phyloP scores from a whole-genome alignment of 2,888 invertebrate species.

The Endomychus coccineus region DNA sequence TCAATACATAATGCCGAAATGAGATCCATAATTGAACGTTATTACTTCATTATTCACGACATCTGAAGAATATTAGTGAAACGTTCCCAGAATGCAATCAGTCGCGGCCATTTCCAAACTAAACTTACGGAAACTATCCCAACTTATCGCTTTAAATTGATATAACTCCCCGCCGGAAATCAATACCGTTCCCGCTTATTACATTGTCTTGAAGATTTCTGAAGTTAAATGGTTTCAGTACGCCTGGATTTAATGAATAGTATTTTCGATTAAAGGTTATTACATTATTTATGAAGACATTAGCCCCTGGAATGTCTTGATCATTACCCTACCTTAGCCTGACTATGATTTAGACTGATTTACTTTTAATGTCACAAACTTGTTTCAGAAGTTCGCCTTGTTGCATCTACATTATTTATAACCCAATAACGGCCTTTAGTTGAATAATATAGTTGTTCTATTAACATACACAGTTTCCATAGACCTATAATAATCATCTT shows the following conservation, averaged over 20 bases:
- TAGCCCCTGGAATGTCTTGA: conserved; percentile 25
- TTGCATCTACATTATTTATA: conserved; percentile 25
- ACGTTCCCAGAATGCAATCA: too few relatives aligned
- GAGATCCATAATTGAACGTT: too few relatives aligned
- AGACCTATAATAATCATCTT: conserved; percentile 21
- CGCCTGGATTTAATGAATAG: conserved; percentile 33
- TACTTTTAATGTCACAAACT: conserved; percentile 27
- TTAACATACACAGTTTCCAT: conserved; percentile 22
- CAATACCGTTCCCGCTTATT: too few relatives aligned
- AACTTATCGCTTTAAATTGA: too few relatives aligned
- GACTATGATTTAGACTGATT: conserved; percentile 21
- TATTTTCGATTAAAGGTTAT: conserved; percentile 29
- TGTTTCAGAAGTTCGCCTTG: conserved; percentile 24
- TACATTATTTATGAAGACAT: conserved; percentile 34
- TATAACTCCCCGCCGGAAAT: too few relatives aligned
- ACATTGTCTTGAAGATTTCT: too few relatives aligned
- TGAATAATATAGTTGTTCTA: conserved; percentile 26
- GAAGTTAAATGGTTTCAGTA: too few relatives aligned
- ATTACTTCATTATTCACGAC: too few relatives aligned
- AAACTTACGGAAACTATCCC: too few relatives aligned
- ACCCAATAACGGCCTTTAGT: conserved; percentile 22
- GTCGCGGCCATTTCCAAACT: too few relatives aligned
- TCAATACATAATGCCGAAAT: too few relatives aligned
- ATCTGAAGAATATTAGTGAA: too few relatives aligned
- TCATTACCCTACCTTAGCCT: conserved; percentile 15